Base-by-base conservation (phyloP, 2,113 vertebrate species). In the Saguinus imperator region DNA sequence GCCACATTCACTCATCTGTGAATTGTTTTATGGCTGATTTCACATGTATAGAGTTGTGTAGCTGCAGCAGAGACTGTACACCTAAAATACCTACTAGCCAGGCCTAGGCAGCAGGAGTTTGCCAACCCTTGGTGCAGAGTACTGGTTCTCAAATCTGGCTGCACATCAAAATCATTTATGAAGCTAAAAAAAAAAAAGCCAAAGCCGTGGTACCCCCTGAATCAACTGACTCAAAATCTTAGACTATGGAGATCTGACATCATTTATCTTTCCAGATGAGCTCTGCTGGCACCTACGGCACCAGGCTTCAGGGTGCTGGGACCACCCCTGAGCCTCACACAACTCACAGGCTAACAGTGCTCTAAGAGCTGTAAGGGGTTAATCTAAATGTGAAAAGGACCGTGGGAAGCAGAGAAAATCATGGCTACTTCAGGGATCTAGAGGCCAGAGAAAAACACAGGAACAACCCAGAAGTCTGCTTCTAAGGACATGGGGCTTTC, bases 311-410 rank as follows among this genome's bases (percentile, higher is more conserved):
- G 12, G 11, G n/a, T 17, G 3, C 43, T 17, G 18, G 18, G 17
- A 5, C 16, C 20, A 18, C 3, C 29, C 1, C 3, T 2, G 48
- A 27, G n/a, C 6, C 29, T 18, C 45, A 12, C 25, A 52, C 8
- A 32, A 52, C 12, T 40, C 70, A 16, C 23, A 64, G 37, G 40
- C 12, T 48, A 18, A 52, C 18, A 8, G 32, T 1, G 52, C 17
- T 55, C 2, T 10, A 55, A 57, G 68, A 12, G 55, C 45, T 23
- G 6, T 2, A 57, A 87, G 52, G 50, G 16, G 17, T 50, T 20
- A 66, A 48, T 18, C 27, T 2, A 48, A 23, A 45, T 29, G 27
- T 55, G 93, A 76, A 23, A 29, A 1, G 17, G 37, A 3, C 21
- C 11, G 1, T 0, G 64, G 11, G 6, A 66, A 11, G 48, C 82